Evolutionary conservation across 2,888 invertebrate genomes (phyloP).

Genomic region (Perizoma flavofasciatum): DNA sequence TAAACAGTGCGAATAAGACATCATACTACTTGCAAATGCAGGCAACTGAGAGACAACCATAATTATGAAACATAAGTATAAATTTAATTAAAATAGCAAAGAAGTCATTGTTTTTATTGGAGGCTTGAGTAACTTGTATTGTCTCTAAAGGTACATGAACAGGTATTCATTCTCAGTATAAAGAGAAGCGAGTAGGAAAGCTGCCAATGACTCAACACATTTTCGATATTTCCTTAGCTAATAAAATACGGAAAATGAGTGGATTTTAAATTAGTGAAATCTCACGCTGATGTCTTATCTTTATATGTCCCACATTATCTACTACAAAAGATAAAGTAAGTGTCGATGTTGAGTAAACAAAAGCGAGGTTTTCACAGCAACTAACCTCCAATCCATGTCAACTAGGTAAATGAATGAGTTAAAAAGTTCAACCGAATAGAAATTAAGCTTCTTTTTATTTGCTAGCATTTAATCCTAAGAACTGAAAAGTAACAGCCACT

Average conservation of each 20-base stretch:
- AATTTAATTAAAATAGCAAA: conserved; percentile 36
- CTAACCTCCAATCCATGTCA: not conserved
- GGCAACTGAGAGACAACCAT: conserved; percentile 20
- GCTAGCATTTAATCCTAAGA: conserved; percentile 14
- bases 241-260: conserved; percentile 8
- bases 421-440: not conserved
- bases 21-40: conserved; percentile 16
- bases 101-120: conserved; percentile 28
- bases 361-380: conserved; percentile 3
- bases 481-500: conserved; percentile 21
- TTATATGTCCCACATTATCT: conserved; percentile 14
- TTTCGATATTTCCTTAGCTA: not conserved
- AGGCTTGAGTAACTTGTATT: conserved; percentile 24
- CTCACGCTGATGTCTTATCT: conserved; percentile 18
- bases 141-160: conserved; percentile 7
- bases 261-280: conserved; percentile 6
- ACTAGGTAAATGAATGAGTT: conserved; percentile 1
- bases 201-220: conserved; percentile 4
- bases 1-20: conserved; percentile 50
- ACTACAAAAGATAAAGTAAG: not conserved
- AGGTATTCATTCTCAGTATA: conserved; percentile 1
- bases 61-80: conserved; percentile 27
- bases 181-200: not conserved
- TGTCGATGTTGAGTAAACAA: conserved; percentile 12
- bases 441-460: conserved; percentile 8